Evolutionary conservation across 2,113 vertebrate species (phyloP).

Genomic region (Dissostichus mawsoni): DNA sequence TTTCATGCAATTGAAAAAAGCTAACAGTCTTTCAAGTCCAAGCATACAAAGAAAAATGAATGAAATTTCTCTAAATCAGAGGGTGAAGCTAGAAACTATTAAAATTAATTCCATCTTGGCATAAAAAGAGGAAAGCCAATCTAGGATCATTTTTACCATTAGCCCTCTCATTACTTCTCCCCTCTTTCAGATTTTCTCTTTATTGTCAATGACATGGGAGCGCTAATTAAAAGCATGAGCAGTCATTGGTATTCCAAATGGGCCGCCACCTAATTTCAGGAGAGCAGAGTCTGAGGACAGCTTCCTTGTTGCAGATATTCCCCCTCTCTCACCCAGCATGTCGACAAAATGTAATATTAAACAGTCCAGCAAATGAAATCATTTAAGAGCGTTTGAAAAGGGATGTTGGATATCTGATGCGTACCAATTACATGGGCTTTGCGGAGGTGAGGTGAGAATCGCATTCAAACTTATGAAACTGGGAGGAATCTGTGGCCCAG

Average conservation of each 20-base stretch:
- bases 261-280: conserved; percentile 65
- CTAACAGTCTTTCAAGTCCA: background rate
- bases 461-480: conserved; percentile 57
- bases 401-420: conserved; percentile 70
- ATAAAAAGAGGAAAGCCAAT: conserved; percentile 58
- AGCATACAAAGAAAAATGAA: conserved; percentile 22
- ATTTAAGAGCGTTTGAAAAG: conserved; percentile 74
- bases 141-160: conserved; percentile 74
- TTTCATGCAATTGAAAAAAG: background rate
- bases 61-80: conserved; percentile 22
- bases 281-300: conserved; percentile 47
- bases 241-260: conserved; percentile 72
- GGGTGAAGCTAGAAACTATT: conserved; percentile 43
- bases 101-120: conserved; percentile 60
- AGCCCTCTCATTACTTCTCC: conserved; percentile 72
- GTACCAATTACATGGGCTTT: conserved; percentile 72
- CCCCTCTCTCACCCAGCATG: conserved; percentile 46
- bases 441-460: conserved; percentile 66
- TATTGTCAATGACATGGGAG: conserved; percentile 75
- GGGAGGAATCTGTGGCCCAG: conserved; percentile 31
- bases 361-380: conserved; percentile 77
- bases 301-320: conserved; percentile 60
- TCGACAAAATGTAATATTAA: conserved; percentile 80
- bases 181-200: conserved; percentile 71
- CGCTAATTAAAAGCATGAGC: conserved; percentile 79